phyloP scores from a whole-genome alignment of 2,113 vertebrate species.

The Numida meleagris region DNA sequence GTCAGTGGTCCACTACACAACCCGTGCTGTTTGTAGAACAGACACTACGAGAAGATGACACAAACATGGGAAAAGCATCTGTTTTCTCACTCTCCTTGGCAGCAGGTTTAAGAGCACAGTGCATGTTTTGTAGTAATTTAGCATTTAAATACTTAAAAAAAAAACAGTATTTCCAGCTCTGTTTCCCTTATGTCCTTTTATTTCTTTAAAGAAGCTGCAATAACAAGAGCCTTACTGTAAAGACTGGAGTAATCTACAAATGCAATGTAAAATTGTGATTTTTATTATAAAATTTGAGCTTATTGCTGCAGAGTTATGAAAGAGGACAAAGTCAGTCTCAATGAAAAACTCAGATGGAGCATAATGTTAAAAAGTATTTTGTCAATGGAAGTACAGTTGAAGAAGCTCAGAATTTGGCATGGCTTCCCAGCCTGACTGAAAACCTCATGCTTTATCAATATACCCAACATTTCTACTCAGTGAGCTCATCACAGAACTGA shows the following conservation, averaged over 20 bases:
- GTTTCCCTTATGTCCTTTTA: neutral
- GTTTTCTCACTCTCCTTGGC: conserved; percentile 17
- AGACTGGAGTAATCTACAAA: neutral
- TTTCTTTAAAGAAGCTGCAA: neutral
- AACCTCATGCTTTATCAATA: neutral
- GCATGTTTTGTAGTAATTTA: neutral
- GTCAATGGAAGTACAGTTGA: neutral
- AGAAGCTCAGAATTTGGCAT: neutral
- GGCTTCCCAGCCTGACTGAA: neutral
- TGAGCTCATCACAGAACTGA: neutral
- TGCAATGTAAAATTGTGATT: neutral
- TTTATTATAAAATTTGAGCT: neutral
- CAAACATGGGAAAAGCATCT: neutral
- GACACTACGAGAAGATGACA: neutral
- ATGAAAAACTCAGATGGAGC: neutral
- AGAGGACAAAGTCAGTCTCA: neutral
- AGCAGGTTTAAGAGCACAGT: neutral
- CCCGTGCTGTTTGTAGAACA: neutral
- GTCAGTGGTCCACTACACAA: neutral
- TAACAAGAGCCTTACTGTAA: neutral
- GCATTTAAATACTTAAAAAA: neutral
- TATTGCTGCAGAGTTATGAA: neutral
- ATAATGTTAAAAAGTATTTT: neutral
- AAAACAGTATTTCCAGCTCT: neutral
- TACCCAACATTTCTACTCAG: neutral